Evolutionary conservation across 1,140 invertebrate genomes (phyloP).

Genomic region (Zaprionus africanus): DNA sequence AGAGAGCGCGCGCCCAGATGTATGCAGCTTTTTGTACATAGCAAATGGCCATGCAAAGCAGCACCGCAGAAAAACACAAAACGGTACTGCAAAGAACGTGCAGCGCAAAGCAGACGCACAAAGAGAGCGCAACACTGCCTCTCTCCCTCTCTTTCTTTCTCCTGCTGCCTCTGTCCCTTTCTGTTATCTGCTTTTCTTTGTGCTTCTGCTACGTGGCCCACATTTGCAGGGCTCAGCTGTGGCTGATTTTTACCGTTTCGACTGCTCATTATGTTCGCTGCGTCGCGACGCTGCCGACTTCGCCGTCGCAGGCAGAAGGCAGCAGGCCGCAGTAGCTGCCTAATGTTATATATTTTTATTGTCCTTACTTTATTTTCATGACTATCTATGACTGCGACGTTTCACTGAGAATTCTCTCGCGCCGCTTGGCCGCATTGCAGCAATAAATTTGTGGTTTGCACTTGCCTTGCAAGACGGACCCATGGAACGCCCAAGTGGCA

Average conservation of each 20-base stretch:
- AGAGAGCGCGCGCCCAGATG: slow-evolving; percentile 32
- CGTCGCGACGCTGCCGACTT: neutral
- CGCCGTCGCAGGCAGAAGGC: slow-evolving; percentile 13
- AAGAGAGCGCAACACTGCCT: neutral
- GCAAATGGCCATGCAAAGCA: slow-evolving; percentile 73
- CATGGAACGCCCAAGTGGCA: neutral
- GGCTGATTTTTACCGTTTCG: slow-evolving; percentile 57
- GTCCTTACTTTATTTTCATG: slow-evolving; percentile 69
- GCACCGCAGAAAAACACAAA: slow-evolving; percentile 65
- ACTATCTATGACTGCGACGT: slow-evolving; percentile 59
- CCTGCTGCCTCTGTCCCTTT: neutral
- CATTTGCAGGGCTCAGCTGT: slow-evolving; percentile 66
- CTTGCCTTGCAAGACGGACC: slow-evolving; percentile 68
- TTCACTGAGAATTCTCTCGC: slow-evolving; percentile 57
- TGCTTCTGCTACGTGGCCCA: slow-evolving; percentile 53
- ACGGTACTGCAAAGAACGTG: slow-evolving; percentile 75
- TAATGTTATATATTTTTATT: slow-evolving; percentile 80
- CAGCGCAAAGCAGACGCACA: slow-evolving; percentile 56
- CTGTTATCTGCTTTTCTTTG: slow-evolving; percentile 1
- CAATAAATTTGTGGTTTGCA: slow-evolving; percentile 80
- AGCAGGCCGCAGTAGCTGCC: slow-evolving; percentile 51
- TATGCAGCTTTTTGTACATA: slow-evolving; percentile 62
- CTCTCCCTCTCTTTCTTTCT: slow-evolving; percentile 3
- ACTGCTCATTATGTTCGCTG: slow-evolving; percentile 46
- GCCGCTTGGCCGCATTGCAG: slow-evolving; percentile 75